Conservation (phyloP, 1,140 invertebrate genomes). For the Euura saliciscinereae region DNA sequence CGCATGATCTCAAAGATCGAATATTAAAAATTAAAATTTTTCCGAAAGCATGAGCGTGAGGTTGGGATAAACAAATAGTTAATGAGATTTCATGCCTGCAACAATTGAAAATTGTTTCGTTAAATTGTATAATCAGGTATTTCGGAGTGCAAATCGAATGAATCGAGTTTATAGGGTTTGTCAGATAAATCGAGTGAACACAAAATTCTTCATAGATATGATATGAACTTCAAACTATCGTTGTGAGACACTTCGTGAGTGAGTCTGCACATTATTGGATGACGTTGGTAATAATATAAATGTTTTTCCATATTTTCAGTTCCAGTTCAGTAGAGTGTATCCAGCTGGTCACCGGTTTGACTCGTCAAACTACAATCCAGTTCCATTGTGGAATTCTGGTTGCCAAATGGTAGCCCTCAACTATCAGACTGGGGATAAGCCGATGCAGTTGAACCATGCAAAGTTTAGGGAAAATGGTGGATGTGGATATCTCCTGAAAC, state of each 20-base stretch:
- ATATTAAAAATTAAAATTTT: too few species aligned
- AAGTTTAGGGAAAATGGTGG: constrained; percentile 84
- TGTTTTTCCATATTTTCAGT: constrained; percentile 36
- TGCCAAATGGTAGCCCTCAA: constrained; percentile 93
- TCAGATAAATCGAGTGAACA: too few species aligned
- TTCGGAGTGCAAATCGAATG: too few species aligned
- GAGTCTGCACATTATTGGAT: too few species aligned
- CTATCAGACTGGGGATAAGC: constrained; percentile 90
- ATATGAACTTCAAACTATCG: background rate
- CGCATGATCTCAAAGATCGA: too few species aligned
- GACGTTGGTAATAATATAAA: background rate
- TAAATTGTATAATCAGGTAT: too few species aligned
- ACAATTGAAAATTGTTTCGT: too few species aligned
- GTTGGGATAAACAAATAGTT: too few species aligned
- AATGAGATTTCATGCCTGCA: too few species aligned
- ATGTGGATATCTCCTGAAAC: constrained; percentile 89
- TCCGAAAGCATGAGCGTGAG: too few species aligned
- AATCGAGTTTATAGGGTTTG: too few species aligned
- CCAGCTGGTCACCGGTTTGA: constrained; percentile 86
- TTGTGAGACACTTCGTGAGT: too few species aligned
- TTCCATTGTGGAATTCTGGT: constrained; percentile 89
- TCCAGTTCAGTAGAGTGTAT: constrained; percentile 86
- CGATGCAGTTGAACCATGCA: constrained; percentile 89
- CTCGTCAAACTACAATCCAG: constrained; percentile 92
- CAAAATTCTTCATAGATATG: background rate